Conservation (phyloP, 2,113 vertebrate genomes). For the Pelecanus crispus region DNA sequence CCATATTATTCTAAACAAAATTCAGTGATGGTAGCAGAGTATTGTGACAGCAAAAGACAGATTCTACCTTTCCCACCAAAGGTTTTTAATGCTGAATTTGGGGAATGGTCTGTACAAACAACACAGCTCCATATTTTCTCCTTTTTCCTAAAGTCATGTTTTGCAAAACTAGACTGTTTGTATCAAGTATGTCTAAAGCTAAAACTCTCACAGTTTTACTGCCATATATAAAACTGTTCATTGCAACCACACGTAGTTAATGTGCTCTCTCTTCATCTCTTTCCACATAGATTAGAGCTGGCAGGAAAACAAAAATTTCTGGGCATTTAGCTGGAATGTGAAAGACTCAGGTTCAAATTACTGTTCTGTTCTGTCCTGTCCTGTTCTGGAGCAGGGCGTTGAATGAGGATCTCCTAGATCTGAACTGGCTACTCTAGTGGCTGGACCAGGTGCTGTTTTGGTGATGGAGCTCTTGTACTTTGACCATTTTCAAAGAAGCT, state of each 20-base stretch:
- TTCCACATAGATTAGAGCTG: constrained; percentile 2
- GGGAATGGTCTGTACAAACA: constrained; percentile 19
- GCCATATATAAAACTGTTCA: not conserved
- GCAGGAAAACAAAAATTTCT: constrained; percentile 10
- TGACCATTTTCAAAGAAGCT: not conserved
- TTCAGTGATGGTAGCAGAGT: constrained; percentile 76
- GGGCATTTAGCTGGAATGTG: constrained; percentile 30
- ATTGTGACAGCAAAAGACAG: constrained; percentile 75
- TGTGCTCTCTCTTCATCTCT: not conserved
- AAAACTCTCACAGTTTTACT: constrained; percentile 37
- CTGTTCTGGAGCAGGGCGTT: not conserved
- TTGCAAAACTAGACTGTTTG: constrained; percentile 7
- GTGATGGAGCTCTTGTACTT: not conserved
- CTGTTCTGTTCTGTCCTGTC: not conserved
- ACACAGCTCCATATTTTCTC: not conserved
- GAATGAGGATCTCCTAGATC: not conserved
- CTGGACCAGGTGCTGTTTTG: not conserved
- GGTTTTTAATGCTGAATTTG: constrained; percentile 34
- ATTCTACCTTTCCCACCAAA: constrained; percentile 70
- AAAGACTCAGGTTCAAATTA: constrained; percentile 33
- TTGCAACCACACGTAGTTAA: not conserved
- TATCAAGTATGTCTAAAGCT: not conserved
- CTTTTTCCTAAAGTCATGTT: not conserved
- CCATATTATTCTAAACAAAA: constrained; percentile 84
- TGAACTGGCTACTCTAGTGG: not conserved